A percentile compares a stretch with the other conserved stretches of the same genome.
phyloP scores from a whole-genome alignment of 2,113 vertebrate species.

The Oostethus manadensis region DNA sequence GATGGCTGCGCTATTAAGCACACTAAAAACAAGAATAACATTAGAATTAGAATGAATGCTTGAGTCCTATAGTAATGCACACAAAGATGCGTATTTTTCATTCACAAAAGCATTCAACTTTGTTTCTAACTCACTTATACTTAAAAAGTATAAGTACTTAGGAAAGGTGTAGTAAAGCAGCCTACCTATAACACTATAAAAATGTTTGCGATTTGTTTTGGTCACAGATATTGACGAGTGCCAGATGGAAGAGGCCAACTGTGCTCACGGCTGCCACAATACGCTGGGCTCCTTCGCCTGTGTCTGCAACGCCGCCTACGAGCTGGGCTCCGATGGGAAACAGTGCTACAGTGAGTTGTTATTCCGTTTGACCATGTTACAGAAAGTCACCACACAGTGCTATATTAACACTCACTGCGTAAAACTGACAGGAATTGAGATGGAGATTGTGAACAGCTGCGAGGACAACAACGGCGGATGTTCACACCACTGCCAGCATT shows the following conservation, averaged over 20 bases:
- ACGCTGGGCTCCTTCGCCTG: conserved; percentile 84
- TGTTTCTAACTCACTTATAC: too few species aligned
- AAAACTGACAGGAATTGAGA: conserved; percentile 81
- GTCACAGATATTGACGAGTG: conserved; percentile 86
- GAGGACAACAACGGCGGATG: conserved; percentile 84
- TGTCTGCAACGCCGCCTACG: conserved; percentile 80
- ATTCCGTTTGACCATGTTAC: not conserved
- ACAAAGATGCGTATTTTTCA: too few species aligned
- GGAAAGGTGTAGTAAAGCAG: too few species aligned
- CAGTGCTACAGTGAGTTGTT: conserved; percentile 87
- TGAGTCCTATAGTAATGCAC: too few species aligned
- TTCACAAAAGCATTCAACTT: too few species aligned
- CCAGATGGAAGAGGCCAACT: conserved; percentile 62
- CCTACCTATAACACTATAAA: not conserved
- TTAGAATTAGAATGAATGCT: too few species aligned
- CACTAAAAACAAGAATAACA: too few species aligned
- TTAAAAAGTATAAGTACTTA: too few species aligned
- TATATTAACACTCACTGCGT: conserved; percentile 1
- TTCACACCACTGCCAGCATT: conserved; percentile 85
- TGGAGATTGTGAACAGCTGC: conserved; percentile 96
- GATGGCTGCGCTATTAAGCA: too few species aligned
- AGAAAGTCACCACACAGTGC: not conserved
- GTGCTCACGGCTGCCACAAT: conserved; percentile 87
- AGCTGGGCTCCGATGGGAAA: conserved; percentile 82
- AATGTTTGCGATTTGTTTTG: not conserved